phyloP scores from a whole-genome alignment of 2,113 vertebrate genomes.

The Nematolebias whitei region DNA sequence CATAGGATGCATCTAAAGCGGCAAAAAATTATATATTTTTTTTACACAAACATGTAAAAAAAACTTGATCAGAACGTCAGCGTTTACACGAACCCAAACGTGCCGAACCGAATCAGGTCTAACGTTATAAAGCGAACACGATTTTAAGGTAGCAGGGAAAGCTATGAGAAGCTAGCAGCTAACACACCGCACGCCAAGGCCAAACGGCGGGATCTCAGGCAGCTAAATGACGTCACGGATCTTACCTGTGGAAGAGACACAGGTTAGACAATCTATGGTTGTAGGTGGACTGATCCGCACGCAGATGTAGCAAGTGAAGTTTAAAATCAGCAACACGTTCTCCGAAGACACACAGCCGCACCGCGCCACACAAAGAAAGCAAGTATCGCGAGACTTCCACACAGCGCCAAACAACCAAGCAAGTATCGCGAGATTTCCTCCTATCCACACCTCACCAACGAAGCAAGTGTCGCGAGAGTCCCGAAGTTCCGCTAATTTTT shows the following conservation, averaged over 20 bases:
- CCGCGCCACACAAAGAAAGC: slow-evolving; percentile 29
- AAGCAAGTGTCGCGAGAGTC: no score
- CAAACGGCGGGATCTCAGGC: background rate
- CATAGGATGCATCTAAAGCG: background rate
- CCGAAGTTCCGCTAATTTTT: no score
- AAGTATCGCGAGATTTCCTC: no score
- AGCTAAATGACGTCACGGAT: background rate
- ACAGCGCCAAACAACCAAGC: no score
- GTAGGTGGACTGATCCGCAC: background rate
- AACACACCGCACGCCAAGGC: slow-evolving; percentile 8
- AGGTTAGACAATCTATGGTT: background rate
- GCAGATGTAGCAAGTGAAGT: background rate
- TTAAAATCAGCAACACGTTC: background rate
- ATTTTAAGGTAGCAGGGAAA: background rate
- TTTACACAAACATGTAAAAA: background rate
- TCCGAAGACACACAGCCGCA: background rate
- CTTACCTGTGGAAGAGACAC: slow-evolving; percentile 23
- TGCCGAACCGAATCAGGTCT: background rate
- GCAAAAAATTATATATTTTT: background rate
- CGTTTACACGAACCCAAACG: background rate
- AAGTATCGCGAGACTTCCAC: slow-evolving; percentile 26
- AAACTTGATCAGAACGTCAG: background rate
- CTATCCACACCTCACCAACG: no score
- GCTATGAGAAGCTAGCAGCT: background rate
- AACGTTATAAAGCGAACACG: no score